Conservation (phyloP, 2,113 vertebrate genomes). For the Pao palembangensis region DNA sequence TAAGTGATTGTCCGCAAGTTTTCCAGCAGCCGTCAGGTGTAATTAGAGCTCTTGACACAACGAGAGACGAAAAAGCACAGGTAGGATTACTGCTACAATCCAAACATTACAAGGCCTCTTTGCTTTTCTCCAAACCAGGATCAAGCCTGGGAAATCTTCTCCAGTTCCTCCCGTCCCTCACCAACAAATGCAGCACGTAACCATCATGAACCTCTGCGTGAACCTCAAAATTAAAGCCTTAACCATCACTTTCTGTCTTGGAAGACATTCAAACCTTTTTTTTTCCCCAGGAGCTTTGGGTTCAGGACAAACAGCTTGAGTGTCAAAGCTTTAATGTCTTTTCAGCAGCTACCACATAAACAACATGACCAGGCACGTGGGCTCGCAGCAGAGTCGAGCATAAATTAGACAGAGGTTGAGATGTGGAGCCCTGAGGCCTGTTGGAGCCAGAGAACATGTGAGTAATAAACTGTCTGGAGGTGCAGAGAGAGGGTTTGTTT, state of each 20-base stretch:
- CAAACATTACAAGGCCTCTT: background rate
- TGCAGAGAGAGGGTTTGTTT: conserved; percentile 9
- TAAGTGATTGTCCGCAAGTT: conserved; percentile 28
- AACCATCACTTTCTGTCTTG: background rate
- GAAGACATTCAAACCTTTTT: conserved; percentile 21
- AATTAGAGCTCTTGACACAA: conserved; percentile 29
- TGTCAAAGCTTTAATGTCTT: conserved; percentile 24
- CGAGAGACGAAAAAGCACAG: conserved; percentile 17
- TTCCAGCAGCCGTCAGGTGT: conserved; percentile 28
- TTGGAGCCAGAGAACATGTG: conserved; percentile 31
- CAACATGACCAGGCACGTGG: conserved; percentile 40
- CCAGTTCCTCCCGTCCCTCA: conserved; percentile 4
- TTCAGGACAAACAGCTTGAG: conserved; percentile 13
- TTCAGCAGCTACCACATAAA: conserved; percentile 43
- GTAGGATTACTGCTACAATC: background rate
- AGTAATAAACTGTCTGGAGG: conserved; percentile 37
- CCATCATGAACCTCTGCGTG: background rate
- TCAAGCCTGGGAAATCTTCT: conserved; percentile 15
- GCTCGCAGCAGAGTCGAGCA: conserved; percentile 25
- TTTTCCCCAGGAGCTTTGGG: conserved; percentile 1
- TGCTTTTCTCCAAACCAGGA: conserved; percentile 18
- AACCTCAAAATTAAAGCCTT: conserved; percentile 1
- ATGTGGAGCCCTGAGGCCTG: conserved; percentile 31
- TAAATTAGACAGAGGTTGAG: conserved; percentile 61
- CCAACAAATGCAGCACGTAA: conserved; percentile 1